A percentile compares a stretch with the other conserved stretches of the same genome.
These are phyloP conservation scores for Tretioscincus oriximinensis DNA, from an alignment of 2,113 vertebrate genomes.

Conservation along the genomic window DNA sequence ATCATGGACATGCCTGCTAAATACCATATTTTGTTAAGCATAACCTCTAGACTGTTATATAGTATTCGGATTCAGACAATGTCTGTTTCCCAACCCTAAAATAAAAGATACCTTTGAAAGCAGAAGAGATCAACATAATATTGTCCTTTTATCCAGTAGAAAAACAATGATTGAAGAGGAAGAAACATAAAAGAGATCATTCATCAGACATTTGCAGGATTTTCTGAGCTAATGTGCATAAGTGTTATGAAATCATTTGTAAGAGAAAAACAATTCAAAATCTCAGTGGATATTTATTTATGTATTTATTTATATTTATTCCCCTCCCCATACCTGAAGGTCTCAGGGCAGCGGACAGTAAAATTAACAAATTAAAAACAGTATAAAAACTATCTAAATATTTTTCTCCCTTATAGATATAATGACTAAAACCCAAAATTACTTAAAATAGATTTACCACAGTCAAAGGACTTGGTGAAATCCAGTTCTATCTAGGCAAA, in stretches of 20 bases:
- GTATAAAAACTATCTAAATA: too few relatives aligned
- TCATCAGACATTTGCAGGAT: constrained; percentile 60
- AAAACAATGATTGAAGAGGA: constrained; percentile 62
- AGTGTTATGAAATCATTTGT: constrained; percentile 31
- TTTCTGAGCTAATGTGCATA: constrained; percentile 36
- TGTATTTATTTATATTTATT: too few relatives aligned
- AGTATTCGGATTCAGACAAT: constrained; percentile 70
- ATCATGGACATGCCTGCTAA: constrained; percentile 50
- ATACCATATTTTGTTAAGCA: constrained; percentile 70
- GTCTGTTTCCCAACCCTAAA: constrained; percentile 61
- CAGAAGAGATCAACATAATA: constrained; percentile 75
- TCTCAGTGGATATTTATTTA: constrained; percentile 34
- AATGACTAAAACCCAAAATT: too few relatives aligned
- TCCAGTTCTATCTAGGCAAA: too few relatives aligned
- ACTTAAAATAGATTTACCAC: too few relatives aligned
- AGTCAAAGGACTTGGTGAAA: too few relatives aligned
- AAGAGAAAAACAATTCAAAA: constrained; percentile 47
- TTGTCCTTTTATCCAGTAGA: constrained; percentile 67
- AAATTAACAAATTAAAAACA: too few relatives aligned
- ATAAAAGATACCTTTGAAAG: constrained; percentile 65
- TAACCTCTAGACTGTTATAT: constrained; percentile 66
- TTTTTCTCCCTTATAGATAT: too few relatives aligned
- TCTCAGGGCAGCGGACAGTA: too few relatives aligned
- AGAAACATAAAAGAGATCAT: constrained; percentile 55
- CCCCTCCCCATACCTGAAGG: too few relatives aligned